A percentile compares a stretch with the other conserved stretches of the same genome.
Evolutionary conservation across 2,113 vertebrate species (phyloP).

Genomic region (Gallinago jamesoni): DNA sequence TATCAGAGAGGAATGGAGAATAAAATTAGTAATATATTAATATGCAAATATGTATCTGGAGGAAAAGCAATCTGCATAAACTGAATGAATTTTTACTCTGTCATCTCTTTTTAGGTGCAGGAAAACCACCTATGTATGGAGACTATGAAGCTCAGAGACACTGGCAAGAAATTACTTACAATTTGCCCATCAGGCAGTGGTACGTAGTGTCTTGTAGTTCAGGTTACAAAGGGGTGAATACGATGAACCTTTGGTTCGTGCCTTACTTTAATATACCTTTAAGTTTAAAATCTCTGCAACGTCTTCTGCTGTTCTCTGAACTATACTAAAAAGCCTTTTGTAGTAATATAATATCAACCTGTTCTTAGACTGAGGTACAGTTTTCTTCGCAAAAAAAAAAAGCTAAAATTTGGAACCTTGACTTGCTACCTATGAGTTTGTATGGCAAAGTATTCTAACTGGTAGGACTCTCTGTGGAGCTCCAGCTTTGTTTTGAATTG

Average conservation of each 20-base stretch:
- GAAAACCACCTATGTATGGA: slow-evolving; percentile 92
- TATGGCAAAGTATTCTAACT: neutral
- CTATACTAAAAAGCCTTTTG: neutral
- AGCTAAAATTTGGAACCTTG: neutral
- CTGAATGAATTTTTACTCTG: neutral
- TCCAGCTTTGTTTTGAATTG: neutral
- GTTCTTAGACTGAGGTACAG: neutral
- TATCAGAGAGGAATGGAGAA: neutral
- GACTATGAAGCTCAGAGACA: slow-evolving; percentile 99
- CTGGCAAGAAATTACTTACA: slow-evolving; percentile 97
- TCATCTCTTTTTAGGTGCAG: slow-evolving; percentile 80
- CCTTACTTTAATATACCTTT: neutral
- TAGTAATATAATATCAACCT: neutral
- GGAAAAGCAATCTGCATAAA: neutral
- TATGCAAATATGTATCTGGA: neutral
- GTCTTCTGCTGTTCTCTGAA: neutral
- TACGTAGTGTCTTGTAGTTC: slow-evolving; percentile 55
- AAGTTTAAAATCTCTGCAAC: neutral
- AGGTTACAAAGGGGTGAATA: neutral
- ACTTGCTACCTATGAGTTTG: neutral
- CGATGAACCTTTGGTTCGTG: neutral
- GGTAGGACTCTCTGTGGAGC: neutral
- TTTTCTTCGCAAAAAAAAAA: neutral
- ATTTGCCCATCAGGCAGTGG: slow-evolving; percentile 90
- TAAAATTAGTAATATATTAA: neutral